Evolutionary conservation across 1,140 invertebrate genomes (phyloP), one percentile per base, ranked within the genome.

Genomic region (Temnothorax curvispinosus): DNA sequence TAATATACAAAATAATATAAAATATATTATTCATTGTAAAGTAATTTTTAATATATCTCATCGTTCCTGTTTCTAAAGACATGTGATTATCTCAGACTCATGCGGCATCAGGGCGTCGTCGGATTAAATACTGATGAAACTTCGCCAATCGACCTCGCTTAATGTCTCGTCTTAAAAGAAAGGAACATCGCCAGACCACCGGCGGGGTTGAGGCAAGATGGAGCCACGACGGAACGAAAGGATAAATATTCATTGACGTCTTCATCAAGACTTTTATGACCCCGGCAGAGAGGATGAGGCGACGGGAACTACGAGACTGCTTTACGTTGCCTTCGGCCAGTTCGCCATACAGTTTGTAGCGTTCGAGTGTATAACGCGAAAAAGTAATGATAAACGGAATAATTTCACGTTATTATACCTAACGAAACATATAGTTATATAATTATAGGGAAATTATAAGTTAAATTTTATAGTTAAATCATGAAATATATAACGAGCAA

Each of bases 201-300:
- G 85, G 52, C 62, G 74, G 77, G 81, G 78, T 80, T 82, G 69
- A 58, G 87, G 72, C 58, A 85, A 88, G 89, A 92, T 91, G 91
- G 84, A 93, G 91, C 82, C 91, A 60, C 84, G 87, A 62, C 58
- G 75, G 67, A 84, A 87, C 85, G 86, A 88, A 87, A 75, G 91
- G 92, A 95, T 94, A 95, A 95, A 95, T 95, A 95, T 95, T 95
- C 94, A 95, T 95, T 93, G 94, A 94, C 93, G 93, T 93, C 92
- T 94, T 95, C 93, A 93, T 94, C 94, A 94, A 88, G 93, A 94
- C 89, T 94, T 94, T 94, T 94, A 94, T 93, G 91, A 91, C 85
- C 90, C 80, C 77, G 72, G 77, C 69, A 71, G 81, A 85, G 62
- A 89, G 81, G 88, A 69, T 88, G 77, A 80, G 52, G 74, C 71